Evolutionary conservation across 2,888 invertebrate genomes (phyloP).

Genomic region (Micoletzkya japonica): DNA sequence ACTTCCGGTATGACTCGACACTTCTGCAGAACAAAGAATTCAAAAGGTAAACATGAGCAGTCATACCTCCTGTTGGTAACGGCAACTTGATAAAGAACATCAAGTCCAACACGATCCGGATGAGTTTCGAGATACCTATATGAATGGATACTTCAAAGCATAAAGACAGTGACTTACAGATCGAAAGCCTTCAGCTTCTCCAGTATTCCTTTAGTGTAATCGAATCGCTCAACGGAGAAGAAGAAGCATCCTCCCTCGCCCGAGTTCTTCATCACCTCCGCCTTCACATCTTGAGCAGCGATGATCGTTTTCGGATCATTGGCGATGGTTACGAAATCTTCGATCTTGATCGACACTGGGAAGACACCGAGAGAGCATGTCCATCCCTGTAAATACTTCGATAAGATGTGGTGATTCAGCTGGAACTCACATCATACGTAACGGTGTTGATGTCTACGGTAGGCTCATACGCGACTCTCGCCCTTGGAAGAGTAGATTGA

Average conservation of each 20-base stretch:
- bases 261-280: constrained; percentile 38
- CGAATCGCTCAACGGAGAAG: constrained; percentile 58
- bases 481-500: constrained; percentile 38
- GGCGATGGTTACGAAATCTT: constrained; percentile 51
- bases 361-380: constrained; percentile 57
- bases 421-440: constrained; percentile 39
- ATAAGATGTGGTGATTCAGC: neutral
- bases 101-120: constrained; percentile 49
- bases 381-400: constrained; percentile 41
- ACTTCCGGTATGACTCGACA: constrained; percentile 36
- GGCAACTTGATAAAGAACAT: constrained; percentile 52
- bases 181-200: constrained; percentile 50
- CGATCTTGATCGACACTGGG: constrained; percentile 59
- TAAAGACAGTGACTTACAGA: constrained; percentile 14
- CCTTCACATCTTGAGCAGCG: constrained; percentile 39
- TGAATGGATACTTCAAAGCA: neutral
- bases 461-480: constrained; percentile 47
- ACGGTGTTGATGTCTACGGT: constrained; percentile 47
- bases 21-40: neutral
- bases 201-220: constrained; percentile 57
- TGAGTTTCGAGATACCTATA: constrained; percentile 44
- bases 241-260: constrained; percentile 47
- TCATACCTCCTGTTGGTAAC: constrained; percentile 45
- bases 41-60: neutral
- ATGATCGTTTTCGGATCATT: constrained; percentile 41